Conservation (phyloP, 2,888 invertebrate species). For the Agrochola circellaris region DNA sequence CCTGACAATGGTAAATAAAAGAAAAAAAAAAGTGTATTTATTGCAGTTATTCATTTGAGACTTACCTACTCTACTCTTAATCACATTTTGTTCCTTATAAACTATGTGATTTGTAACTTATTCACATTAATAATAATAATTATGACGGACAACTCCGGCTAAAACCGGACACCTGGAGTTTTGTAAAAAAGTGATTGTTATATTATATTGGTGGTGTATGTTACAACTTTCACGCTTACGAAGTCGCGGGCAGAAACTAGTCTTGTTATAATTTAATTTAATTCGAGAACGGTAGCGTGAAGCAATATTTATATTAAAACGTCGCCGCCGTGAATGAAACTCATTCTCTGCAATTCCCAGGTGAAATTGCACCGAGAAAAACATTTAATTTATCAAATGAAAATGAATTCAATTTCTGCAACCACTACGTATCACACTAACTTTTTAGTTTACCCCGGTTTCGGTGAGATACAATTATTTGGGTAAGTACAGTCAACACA, state of each 20-base stretch:
- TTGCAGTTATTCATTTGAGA: too few species aligned
- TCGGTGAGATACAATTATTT: conserved; percentile 13
- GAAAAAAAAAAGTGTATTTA: too few species aligned
- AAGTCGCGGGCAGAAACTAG: background rate
- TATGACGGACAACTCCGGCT: too few species aligned
- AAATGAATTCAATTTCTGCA: conserved; percentile 17
- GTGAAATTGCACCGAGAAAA: conserved; percentile 14
- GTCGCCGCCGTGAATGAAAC: background rate
- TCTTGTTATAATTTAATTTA: background rate
- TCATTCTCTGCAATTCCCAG: background rate
- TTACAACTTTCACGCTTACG: background rate
- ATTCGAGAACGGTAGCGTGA: background rate
- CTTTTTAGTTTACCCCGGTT: background rate
- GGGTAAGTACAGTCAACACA: background rate
- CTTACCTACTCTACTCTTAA: too few species aligned
- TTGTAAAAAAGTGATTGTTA: too few species aligned
- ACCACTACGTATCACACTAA: background rate
- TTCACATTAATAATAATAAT: too few species aligned
- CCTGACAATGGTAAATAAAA: too few species aligned
- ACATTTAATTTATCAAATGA: conserved; percentile 28
- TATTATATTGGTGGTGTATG: too few species aligned
- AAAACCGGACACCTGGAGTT: too few species aligned
- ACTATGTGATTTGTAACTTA: too few species aligned
- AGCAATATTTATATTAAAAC: conserved; percentile 18
- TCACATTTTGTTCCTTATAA: too few species aligned